Conservation (phyloP, 23 tunicate genomes). For the Clavelina lepadiformis region DNA sequence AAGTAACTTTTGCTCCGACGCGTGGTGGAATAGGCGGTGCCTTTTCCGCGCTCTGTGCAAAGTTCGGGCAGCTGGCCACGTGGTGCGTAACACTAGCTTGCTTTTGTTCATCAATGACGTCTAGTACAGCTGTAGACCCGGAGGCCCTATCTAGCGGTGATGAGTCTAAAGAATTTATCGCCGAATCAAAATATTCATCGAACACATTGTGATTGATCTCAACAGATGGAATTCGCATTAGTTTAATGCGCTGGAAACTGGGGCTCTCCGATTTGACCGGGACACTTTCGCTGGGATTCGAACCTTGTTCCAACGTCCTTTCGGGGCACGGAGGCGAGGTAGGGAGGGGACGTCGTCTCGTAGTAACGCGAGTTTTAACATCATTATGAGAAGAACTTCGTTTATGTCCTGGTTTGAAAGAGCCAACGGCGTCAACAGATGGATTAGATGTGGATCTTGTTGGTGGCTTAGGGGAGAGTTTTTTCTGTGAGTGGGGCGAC, state of each 20-base stretch:
- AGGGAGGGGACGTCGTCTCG: slow-evolving; percentile 32
- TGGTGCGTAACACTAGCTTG: not conserved
- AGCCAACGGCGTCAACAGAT: slow-evolving; percentile 1
- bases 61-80: slow-evolving; percentile 15
- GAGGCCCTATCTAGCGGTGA: too few species aligned
- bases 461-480: not conserved
- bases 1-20: too few species aligned
- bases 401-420: not conserved
- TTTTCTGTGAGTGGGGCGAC: not conserved
- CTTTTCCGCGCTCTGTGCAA: too few species aligned
- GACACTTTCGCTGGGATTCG: not conserved
- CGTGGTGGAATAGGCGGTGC: too few species aligned
- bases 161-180: too few species aligned
- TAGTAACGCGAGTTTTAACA: slow-evolving; percentile 13
- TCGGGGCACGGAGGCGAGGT: slow-evolving; percentile 3
- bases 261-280: slow-evolving; percentile 1
- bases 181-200: slow-evolving; percentile 58
- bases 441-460: slow-evolving; percentile 35
- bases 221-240: slow-evolving; percentile 64
- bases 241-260: slow-evolving; percentile 12
- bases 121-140: not conserved
- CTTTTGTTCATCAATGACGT: not conserved
- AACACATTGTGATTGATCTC: slow-evolving; percentile 65
- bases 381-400: slow-evolving; percentile 4
- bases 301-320: not conserved